Percentiles rank a stretch among this genome's conserved stretches.
Conservation (phyloP, 2,888 invertebrate genomes). For the Rotaria sp. region DNA sequence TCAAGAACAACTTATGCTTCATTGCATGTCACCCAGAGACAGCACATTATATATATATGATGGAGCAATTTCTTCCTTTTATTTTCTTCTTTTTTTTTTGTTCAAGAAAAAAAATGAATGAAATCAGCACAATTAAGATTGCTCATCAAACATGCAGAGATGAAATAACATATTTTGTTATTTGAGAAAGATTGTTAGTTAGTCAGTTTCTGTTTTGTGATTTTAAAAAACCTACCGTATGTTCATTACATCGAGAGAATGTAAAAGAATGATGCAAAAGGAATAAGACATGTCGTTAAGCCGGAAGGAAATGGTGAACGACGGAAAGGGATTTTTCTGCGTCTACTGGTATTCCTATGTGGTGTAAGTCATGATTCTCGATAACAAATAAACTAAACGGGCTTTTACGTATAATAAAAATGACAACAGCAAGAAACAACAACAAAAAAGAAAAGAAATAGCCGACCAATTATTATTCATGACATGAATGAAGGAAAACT, state of each 20-base stretch:
- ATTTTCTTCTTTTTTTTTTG: background rate
- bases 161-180: background rate
- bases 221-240: background rate
- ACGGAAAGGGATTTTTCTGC: background rate
- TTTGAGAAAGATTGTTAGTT: background rate
- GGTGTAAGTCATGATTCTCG: background rate
- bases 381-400: background rate
- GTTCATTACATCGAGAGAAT: background rate
- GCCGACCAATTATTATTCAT: background rate
- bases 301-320: background rate
- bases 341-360: background rate
- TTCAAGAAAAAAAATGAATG: background rate
- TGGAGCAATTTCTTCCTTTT: background rate
- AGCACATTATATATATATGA: background rate
- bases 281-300: background rate
- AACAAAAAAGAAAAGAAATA: background rate
- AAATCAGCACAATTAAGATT: background rate
- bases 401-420: background rate
- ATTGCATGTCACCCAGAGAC: background rate
- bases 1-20: background rate
- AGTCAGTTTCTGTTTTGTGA: background rate
- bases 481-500: background rate
- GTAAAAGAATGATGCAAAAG: background rate
- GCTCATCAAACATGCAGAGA: background rate
- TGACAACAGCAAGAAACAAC: background rate